A percentile compares a stretch with the other conserved stretches of the same genome.
These are phyloP conservation scores for Aurelia aurita DNA, from an alignment of 30 jellyfish, hydroid and myxozoan species.

Conservation along the genomic window DNA sequence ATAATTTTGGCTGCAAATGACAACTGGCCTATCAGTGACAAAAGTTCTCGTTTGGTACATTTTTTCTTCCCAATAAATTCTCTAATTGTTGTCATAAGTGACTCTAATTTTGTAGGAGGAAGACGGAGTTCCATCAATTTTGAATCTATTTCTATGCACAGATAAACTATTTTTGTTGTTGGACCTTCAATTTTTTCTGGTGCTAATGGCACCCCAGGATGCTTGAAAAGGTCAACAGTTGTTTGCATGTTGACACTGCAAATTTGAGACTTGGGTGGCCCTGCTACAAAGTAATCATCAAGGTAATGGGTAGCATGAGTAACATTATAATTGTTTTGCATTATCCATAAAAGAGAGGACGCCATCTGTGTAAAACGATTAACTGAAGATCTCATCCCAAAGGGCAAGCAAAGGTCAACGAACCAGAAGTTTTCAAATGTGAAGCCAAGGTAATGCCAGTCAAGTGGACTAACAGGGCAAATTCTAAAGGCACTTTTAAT, in stretches of 20 bases:
- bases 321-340: not conserved
- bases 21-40: not conserved
- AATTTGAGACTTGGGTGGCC: not conserved
- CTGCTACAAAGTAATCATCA: not conserved
- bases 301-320: not conserved
- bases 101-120: no score
- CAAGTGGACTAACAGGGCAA: no score
- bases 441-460: not conserved
- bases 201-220: not conserved
- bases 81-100: no score
- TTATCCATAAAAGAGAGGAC: not conserved
- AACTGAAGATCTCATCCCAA: constrained; percentile 77
- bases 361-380: not conserved
- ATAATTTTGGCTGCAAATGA: not conserved
- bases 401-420: constrained; percentile 73
- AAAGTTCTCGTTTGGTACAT: not conserved
- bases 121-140: no score
- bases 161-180: no score
- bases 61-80: not conserved
- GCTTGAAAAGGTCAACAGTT: not conserved
- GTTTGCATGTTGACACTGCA: not conserved
- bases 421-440: constrained; percentile 52
- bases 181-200: no score
- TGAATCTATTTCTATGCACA: not conserved
- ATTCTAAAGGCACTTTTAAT: no score